A percentile compares a stretch with the other conserved stretches of the same genome.
Evolutionary conservation across 2,797 vertebrate species (phyloP).

Genomic region (Halcyon badia): DNA sequence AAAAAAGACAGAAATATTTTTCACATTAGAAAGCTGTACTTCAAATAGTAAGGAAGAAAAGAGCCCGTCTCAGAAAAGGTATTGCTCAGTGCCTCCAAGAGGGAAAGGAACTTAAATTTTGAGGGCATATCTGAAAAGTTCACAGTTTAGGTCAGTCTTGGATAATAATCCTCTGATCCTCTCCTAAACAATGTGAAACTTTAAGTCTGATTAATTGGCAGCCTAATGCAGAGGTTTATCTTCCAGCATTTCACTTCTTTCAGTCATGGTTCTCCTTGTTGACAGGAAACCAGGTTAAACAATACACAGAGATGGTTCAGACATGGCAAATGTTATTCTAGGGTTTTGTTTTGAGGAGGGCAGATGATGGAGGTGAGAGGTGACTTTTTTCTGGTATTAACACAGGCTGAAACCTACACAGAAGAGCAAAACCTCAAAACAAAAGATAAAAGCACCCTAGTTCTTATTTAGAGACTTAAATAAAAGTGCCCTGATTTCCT

Average conservation of each 20-base stretch:
- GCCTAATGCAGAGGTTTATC: background rate
- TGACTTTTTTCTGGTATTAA: background rate
- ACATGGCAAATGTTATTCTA: background rate
- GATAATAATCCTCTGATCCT: background rate
- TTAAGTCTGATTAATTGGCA: background rate
- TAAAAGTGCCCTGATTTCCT: background rate
- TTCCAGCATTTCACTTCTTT: background rate
- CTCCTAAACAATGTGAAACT: background rate
- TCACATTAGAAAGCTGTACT: conserved; percentile 20
- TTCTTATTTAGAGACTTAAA: background rate
- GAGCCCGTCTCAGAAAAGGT: background rate
- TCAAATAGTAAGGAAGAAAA: conserved; percentile 11
- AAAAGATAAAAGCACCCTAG: background rate
- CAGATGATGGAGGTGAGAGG: background rate
- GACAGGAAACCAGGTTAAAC: background rate
- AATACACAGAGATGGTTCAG: background rate
- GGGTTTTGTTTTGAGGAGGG: background rate
- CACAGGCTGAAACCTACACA: background rate
- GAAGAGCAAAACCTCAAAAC: background rate
- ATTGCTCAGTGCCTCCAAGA: background rate
- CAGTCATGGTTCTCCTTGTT: background rate
- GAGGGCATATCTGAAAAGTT: background rate
- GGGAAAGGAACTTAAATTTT: background rate
- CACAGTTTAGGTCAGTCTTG: background rate
- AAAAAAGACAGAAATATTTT: conserved; percentile 34